Evolutionary conservation across 2,888 invertebrate species (phyloP).

Genomic region (Calameuta pallipes): DNA sequence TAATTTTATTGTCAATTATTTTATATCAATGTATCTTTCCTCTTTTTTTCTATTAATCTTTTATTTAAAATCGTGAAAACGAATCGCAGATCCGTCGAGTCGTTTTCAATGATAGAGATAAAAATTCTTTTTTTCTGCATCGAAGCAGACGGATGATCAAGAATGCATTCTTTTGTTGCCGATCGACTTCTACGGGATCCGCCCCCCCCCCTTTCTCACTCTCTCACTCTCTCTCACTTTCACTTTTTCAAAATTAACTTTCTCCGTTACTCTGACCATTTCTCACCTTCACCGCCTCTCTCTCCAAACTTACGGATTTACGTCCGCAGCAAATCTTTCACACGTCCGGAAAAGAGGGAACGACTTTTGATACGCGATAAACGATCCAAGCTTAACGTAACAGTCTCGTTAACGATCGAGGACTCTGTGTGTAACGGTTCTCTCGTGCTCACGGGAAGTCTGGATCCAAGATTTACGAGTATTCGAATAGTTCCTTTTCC

Average conservation of each 20-base stretch:
- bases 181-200: neutral
- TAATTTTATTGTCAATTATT: neutral
- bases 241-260: neutral
- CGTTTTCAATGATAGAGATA: neutral
- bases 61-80: neutral
- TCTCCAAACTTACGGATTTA: neutral
- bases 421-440: neutral
- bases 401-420: neutral
- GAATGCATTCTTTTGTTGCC: neutral
- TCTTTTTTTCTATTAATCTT: conserved; percentile 28
- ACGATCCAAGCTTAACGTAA: neutral
- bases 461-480: neutral
- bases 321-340: neutral
- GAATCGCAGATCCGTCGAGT: neutral
- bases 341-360: neutral
- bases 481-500: neutral
- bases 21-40: neutral
- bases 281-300: neutral
- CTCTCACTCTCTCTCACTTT: neutral
- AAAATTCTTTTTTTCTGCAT: neutral
- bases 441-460: neutral
- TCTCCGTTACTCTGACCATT: neutral
- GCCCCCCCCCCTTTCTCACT: too few species aligned
- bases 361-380: neutral
- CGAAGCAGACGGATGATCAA: neutral